Evolutionary conservation across 2,113 vertebrate genomes (phyloP).

Genomic region (Oreochromis niloticus): DNA sequence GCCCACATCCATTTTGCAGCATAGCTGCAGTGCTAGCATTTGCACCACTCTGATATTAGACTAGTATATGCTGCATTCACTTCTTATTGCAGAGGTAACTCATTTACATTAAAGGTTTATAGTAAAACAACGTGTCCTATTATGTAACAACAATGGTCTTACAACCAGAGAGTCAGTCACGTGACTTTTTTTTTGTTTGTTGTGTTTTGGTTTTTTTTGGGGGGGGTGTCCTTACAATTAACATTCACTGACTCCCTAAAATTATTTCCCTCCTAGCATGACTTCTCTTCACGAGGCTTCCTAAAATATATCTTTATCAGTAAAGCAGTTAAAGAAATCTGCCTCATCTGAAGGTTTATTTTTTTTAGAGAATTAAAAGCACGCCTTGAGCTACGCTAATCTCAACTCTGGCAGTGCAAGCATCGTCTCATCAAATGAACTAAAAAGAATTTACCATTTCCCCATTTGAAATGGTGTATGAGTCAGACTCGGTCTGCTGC

Average conservation of each 20-base stretch:
- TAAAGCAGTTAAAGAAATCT: neutral
- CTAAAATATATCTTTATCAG: neutral
- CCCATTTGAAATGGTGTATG: neutral
- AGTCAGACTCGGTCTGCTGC: neutral
- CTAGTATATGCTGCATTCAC: neutral
- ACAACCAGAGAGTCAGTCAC: neutral
- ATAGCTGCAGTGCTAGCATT: fast-evolving
- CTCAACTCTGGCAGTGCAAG: neutral
- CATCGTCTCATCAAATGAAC: neutral
- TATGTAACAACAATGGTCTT: neutral
- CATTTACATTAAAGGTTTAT: neutral
- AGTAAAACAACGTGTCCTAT: neutral
- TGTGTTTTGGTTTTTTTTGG: too few species aligned
- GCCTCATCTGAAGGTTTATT: neutral
- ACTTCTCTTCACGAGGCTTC: neutral
- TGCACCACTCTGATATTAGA: neutral
- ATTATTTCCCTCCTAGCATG: neutral
- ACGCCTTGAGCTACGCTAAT: neutral
- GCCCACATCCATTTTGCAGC: fast-evolving
- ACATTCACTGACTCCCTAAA: neutral
- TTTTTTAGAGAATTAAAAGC: neutral
- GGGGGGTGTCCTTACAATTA: neutral
- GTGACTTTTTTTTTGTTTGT: neutral
- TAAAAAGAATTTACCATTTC: neutral
- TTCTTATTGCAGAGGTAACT: neutral